These are phyloP conservation scores for Ceratina japonica DNA, from an alignment of 1,140 invertebrate species.

Conservation along the genomic window DNA sequence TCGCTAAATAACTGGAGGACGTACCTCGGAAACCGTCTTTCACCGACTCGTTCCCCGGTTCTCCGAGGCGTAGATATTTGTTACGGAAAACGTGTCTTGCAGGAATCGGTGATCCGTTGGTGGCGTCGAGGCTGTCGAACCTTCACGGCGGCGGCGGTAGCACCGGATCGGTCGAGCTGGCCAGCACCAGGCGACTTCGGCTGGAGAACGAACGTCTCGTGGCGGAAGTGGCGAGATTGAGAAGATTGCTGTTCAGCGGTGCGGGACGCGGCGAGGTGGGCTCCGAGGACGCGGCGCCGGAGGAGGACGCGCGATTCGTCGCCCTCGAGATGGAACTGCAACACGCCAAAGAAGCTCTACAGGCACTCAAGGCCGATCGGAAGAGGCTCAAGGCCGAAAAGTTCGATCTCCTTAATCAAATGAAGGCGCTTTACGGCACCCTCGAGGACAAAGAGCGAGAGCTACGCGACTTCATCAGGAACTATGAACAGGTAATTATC, in stretches of 20 bases:
- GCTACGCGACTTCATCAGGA: slow-evolving; percentile 94
- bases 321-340: slow-evolving; percentile 82
- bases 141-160: slow-evolving; percentile 69
- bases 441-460: slow-evolving; percentile 97
- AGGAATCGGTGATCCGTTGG: slow-evolving; percentile 74
- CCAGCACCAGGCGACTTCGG: slow-evolving; percentile 81
- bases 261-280: slow-evolving; percentile 82
- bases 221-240: slow-evolving; percentile 83
- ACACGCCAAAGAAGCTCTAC: slow-evolving; percentile 80
- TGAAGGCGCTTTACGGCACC: slow-evolving; percentile 96
- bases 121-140: slow-evolving; percentile 75
- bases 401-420: slow-evolving; percentile 95
- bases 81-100: background rate
- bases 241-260: slow-evolving; percentile 81
- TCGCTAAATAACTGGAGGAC: no score
- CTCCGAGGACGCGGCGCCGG: slow-evolving; percentile 77
- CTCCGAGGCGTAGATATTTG: background rate
- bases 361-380: slow-evolving; percentile 91
- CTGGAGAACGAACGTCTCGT: slow-evolving; percentile 85
- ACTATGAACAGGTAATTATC: slow-evolving; percentile 91
- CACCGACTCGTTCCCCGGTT: background rate
- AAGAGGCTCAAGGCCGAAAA: slow-evolving; percentile 96
- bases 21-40: no score
- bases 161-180: slow-evolving; percentile 66
- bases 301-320: slow-evolving; percentile 80